Conservation (phyloP, 2,888 invertebrate genomes). For the Thysanoteuthis rhombus region DNA sequence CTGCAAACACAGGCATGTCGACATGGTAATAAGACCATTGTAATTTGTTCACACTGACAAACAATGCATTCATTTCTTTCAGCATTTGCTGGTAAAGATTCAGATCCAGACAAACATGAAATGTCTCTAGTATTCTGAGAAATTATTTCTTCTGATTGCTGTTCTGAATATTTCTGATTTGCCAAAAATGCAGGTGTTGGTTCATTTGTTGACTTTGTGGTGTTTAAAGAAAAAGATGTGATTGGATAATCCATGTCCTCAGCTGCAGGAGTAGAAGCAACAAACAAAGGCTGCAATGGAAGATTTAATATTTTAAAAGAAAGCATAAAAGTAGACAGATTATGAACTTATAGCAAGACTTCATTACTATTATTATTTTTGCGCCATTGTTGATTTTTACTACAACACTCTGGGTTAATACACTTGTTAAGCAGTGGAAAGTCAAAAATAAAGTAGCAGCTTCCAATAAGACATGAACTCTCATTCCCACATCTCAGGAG, state of each 20-base stretch:
- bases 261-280: background rate
- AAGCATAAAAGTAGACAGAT: background rate
- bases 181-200: background rate
- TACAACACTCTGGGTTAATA: too few relatives aligned
- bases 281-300: slow-evolving; percentile 21
- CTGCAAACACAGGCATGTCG: slow-evolving; percentile 87
- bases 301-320: background rate
- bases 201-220: background rate
- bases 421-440: too few relatives aligned
- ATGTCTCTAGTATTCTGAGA: background rate
- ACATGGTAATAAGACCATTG: slow-evolving; percentile 84
- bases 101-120: background rate
- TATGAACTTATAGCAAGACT: too few relatives aligned
- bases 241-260: background rate
- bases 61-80: slow-evolving; percentile 75
- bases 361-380: too few relatives aligned
- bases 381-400: too few relatives aligned
- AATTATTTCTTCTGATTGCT: background rate
- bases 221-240: background rate
- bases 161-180: background rate
- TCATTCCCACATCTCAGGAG: too few relatives aligned
- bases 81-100: background rate
- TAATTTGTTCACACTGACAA: slow-evolving; percentile 82
- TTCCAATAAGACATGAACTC: too few relatives aligned
- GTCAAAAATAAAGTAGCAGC: too few relatives aligned